Base-by-base conservation (phyloP, 2,888 invertebrate genomes). In the Acleris laterana region DNA sequence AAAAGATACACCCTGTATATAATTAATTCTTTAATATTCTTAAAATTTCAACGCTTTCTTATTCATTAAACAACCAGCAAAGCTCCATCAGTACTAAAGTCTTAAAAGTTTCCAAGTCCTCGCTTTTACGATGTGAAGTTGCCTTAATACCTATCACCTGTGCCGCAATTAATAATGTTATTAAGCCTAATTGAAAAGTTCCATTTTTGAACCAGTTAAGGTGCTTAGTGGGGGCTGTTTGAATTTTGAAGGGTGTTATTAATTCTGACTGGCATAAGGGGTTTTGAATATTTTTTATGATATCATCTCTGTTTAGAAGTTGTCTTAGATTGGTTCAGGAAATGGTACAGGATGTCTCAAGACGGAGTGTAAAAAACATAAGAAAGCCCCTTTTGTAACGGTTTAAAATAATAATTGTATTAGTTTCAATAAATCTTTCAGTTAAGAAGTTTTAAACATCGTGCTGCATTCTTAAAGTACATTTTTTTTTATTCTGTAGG, bases 71-170 rank as follows among this genome's bases (percentile, higher is more conserved):
- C 55, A 61, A 65, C 50, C 53, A 50, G 50, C 25, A 59, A 63
- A 49, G 20, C 55, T 32, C 32, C 65, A 60, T 65, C 65, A 60
- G 60, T 65, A 60, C 65, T 56, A 50, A 50, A 61, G 55, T 56
- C 65, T 65, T 60, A 65, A 65, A 65, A 65, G 65, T 65, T 65
- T 20, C 17, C 17, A 44, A 64, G 60, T 65, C 44, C 25, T 60
- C 28, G 28, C 25, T 52, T 44, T 66, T 57, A 62, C 56, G 61
- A 57, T 49, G 61, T 57, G 57, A 66, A 66, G 66, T 66, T 66
- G 50, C 65, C 55, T 63, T 62, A 66, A 66, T 62, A 57, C 65
- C 65, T 65, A 65, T 60, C 66, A 66, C 66, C 66, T 66, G 66
- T 25, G 61, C 57, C 61, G 9, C 57, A 66, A 66, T 66, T 66